phyloP scores from a whole-genome alignment of 1,140 invertebrate species.

The Trypoxylus dichotomus region DNA sequence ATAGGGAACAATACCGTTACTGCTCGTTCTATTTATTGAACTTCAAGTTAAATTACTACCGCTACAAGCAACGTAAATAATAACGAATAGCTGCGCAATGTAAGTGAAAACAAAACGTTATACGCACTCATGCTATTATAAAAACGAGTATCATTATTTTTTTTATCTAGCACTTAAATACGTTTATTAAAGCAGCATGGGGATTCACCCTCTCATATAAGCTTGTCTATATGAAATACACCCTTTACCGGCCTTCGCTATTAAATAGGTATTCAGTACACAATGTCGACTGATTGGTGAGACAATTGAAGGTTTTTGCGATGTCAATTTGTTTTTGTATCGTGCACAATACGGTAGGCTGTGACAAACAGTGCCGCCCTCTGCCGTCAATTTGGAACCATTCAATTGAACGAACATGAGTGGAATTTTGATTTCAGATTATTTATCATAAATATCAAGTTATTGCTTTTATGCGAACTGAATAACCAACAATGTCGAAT shows the following conservation, averaged over 20 bases:
- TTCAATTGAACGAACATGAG: slow-evolving; percentile 47
- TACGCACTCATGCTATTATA: neutral
- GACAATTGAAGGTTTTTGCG: slow-evolving; percentile 53
- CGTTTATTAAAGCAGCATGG: slow-evolving; percentile 7
- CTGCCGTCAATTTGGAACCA: slow-evolving; percentile 50
- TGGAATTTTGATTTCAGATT: slow-evolving; percentile 50
- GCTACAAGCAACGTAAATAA: too few species aligned
- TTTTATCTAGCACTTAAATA: slow-evolving; percentile 6
- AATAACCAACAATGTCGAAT: slow-evolving; percentile 32
- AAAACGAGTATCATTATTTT: neutral
- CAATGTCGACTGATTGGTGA: slow-evolving; percentile 53
- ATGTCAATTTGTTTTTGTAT: slow-evolving; percentile 54
- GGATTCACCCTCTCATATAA: slow-evolving; percentile 27
- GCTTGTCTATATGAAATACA: slow-evolving; percentile 31
- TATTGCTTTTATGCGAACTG: slow-evolving; percentile 43
- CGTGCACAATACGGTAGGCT: slow-evolving; percentile 45
- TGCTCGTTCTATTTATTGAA: too few species aligned
- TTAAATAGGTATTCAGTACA: slow-evolving; percentile 50
- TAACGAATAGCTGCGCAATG: neutral
- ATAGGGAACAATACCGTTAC: too few species aligned
- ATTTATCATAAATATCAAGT: slow-evolving; percentile 48
- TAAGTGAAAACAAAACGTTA: neutral
- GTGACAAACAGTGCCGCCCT: slow-evolving; percentile 43
- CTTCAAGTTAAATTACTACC: too few species aligned
- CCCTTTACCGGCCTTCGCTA: slow-evolving; percentile 44